Evolutionary conservation across 2,888 invertebrate genomes (phyloP), one percentile per base, ranked within the genome.

Genomic region (Agriotes lineatus): DNA sequence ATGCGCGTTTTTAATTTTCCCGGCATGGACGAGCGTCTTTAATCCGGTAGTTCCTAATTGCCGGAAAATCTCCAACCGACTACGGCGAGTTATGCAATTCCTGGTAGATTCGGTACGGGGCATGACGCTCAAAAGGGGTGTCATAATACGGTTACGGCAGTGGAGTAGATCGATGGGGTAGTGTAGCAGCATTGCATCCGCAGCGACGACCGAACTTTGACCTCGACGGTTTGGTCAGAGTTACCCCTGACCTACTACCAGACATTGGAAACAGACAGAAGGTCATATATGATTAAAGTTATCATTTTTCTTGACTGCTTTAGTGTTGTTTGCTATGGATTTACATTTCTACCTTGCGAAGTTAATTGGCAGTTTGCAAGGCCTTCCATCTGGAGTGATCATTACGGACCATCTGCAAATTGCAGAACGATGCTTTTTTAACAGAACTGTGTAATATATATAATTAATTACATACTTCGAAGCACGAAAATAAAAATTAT

Each of bases 151-250:
- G 70, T 67, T 62, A 69, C 67, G 65, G 71, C 70, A 72, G 69
- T 70, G 45, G 70, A 69, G 70, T 69, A 73, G 72, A 72, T 73
- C 72, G 72, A 70, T 72, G 70, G 63, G 67, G 64, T 66, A 57
- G 71, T 67, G 71, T 71, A 74, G 65, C 71, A 72, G 71, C 71
- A 68, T 56, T 71, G 72, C 74, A 71, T 67, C 74, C 69, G 71
- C 69, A 74, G 72, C 64, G 72, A 70, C 70, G 72, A 70, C 70
- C 74, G 69, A 72, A 72, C 72, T 74, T 74, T 74, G 74, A 74
- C 74, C 74, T 68, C 68, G 67, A 45, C 48, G 25, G 50, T 70
- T 70, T 67, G 67, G 63, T 30, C 66, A 70, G 42, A 70, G 56
- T 56, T 66, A 70, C 66, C 70, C 69, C 67, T 70, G 70, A 70